phyloP scores from a whole-genome alignment of 1,140 invertebrate genomes.

The Euura saliciscinereae region DNA sequence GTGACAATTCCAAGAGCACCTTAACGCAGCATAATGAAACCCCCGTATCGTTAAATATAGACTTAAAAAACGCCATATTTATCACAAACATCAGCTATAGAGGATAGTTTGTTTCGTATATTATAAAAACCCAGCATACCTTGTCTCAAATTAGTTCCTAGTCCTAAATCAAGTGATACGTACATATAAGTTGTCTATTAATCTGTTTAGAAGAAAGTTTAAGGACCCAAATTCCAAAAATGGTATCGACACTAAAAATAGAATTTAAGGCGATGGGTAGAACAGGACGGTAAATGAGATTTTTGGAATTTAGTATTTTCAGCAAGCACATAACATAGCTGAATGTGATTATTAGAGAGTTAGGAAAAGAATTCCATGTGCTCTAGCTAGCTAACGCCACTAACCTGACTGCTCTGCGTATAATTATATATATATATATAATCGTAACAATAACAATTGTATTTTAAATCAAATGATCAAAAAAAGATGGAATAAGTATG shows the following conservation, averaged over 20 bases:
- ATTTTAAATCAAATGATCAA: constrained; percentile 14
- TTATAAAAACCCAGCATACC: constrained; percentile 28
- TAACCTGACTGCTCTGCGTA: constrained; percentile 37
- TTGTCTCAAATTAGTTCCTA: constrained; percentile 47
- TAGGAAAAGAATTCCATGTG: constrained; percentile 32
- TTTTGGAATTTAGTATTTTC: background rate
- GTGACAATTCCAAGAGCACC: too few species aligned
- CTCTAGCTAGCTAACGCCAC: constrained; percentile 37
- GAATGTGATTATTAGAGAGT: constrained; percentile 21
- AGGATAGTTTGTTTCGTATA: background rate
- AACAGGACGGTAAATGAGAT: background rate
- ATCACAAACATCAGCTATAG: too few species aligned
- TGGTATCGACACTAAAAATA: background rate
- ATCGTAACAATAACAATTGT: constrained; percentile 30
- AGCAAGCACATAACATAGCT: background rate
- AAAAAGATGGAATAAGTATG: background rate
- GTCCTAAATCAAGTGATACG: constrained; percentile 46
- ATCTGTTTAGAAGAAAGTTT: constrained; percentile 23
- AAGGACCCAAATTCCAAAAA: background rate
- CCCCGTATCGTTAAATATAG: too few species aligned
- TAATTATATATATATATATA: constrained; percentile 13
- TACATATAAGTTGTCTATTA: constrained; percentile 26
- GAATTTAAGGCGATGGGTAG: background rate
- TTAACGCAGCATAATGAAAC: too few species aligned
- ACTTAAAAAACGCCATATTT: too few species aligned